These are phyloP conservation scores for Nasonovia ribisnigri DNA, from an alignment of 2,888 invertebrate genomes.

Conservation along the genomic window DNA sequence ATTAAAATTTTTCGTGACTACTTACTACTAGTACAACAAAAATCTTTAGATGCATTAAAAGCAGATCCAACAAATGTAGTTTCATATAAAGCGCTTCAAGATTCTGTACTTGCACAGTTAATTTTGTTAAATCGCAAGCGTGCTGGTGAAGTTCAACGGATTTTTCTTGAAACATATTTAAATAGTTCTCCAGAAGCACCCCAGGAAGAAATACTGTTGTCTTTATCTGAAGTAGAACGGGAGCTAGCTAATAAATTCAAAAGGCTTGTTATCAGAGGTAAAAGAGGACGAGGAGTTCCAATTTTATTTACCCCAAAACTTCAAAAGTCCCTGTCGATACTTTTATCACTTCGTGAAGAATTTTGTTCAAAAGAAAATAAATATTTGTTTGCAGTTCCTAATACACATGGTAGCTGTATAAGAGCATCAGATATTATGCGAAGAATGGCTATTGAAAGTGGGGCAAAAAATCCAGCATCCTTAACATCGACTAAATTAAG, in stretches of 20 bases:
- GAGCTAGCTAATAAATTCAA: neutral
- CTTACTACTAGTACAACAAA: neutral
- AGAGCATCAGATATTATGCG: neutral
- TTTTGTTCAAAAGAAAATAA: neutral
- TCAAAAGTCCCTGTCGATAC: neutral
- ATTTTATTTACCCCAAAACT: neutral
- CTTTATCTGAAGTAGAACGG: neutral
- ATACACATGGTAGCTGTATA: neutral
- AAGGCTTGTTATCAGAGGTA: neutral
- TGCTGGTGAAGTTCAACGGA: neutral
- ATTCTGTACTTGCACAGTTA: neutral
- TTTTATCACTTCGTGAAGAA: neutral
- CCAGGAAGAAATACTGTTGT: neutral
- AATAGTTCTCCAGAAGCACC: neutral
- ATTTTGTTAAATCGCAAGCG: neutral
- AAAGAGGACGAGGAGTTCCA: neutral
- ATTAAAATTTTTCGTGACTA: conserved; percentile 25
- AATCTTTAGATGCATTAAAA: neutral
- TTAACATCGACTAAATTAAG: neutral
- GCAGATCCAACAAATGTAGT: neutral
- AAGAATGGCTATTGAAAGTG: neutral
- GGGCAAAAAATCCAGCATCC: neutral
- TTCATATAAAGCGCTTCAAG: neutral
- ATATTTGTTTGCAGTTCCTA: neutral
- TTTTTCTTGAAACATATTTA: neutral